phyloP scores from a whole-genome alignment of 2,888 invertebrate genomes.

The Campoplex capitator region DNA sequence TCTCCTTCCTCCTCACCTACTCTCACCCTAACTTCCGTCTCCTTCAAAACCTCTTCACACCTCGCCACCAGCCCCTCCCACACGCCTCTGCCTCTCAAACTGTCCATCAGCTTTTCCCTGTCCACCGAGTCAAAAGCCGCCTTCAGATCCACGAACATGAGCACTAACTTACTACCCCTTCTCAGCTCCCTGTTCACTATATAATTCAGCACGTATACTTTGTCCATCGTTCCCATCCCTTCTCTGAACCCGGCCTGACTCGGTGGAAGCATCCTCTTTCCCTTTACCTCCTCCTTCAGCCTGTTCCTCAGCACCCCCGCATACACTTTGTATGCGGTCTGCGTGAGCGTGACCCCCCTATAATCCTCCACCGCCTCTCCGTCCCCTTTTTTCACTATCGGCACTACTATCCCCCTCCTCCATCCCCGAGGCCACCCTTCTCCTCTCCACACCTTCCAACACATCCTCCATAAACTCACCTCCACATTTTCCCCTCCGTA shows the following conservation, averaged over 20 bases:
- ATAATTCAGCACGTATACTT: conserved; percentile 19
- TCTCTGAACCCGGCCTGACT: conserved; percentile 31
- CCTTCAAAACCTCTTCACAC: neutral
- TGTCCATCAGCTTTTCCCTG: conserved; percentile 10
- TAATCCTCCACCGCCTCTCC: conserved; percentile 42
- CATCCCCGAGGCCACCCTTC: conserved; percentile 39
- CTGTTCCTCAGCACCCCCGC: conserved; percentile 5
- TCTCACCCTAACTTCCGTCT: conserved; percentile 22
- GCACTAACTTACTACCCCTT: neutral
- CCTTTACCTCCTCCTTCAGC: conserved; percentile 1
- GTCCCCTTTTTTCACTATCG: conserved; percentile 54
- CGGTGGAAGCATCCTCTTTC: neutral
- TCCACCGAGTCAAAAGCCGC: conserved; percentile 48
- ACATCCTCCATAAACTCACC: conserved; percentile 9
- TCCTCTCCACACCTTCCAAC: conserved; percentile 14
- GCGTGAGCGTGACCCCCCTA: conserved; percentile 52
- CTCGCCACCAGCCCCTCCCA: conserved; percentile 19
- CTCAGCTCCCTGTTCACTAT: conserved; percentile 9
- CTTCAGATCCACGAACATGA: conserved; percentile 19
- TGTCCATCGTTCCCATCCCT: conserved; percentile 28
- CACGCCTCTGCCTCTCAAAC: conserved; percentile 13
- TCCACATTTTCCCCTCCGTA: neutral
- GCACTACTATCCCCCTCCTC: conserved; percentile 35
- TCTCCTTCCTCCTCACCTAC: neutral
- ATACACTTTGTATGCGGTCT: conserved; percentile 41